Conservation (phyloP, 2,113 vertebrate species). For the Chroicocephalus ridibundus region DNA sequence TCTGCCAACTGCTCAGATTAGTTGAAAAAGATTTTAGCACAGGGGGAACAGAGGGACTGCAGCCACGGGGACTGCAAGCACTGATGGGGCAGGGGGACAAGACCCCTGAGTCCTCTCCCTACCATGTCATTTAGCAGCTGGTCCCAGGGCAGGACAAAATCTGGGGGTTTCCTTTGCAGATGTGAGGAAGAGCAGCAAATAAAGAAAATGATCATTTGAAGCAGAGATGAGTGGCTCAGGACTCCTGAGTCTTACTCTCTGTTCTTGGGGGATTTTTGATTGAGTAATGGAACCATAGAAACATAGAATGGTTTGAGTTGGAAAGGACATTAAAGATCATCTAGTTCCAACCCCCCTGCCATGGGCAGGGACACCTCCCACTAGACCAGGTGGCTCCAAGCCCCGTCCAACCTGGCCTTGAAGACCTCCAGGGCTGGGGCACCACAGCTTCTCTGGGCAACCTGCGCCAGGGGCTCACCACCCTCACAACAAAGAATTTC, state of each 20-base stretch:
- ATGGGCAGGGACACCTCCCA: neutral
- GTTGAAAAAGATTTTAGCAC: neutral
- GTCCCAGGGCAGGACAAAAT: neutral
- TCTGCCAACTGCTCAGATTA: slow-evolving; percentile 48
- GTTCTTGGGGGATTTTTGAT: neutral
- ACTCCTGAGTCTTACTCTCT: neutral
- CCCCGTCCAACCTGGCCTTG: neutral
- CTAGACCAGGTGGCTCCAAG: neutral
- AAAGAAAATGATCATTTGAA: neutral
- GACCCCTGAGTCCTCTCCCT: neutral
- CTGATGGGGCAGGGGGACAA: too few relatives aligned
- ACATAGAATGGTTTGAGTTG: neutral
- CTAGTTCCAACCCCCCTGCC: neutral
- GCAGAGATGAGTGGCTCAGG: neutral
- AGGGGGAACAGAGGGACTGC: neutral
- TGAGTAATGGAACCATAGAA: neutral
- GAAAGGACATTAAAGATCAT: neutral
- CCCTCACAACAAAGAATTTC: neutral
- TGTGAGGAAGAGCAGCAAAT: neutral
- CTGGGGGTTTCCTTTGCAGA: neutral
- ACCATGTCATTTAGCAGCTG: fast-evolving
- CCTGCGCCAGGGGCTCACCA: neutral
- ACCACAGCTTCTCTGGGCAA: neutral
- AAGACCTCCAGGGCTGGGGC: neutral
- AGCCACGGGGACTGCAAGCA: neutral